These are phyloP conservation scores for Hemibagrus guttatus DNA, from an alignment of 2,797 vertebrate species.

Conservation along the genomic window DNA sequence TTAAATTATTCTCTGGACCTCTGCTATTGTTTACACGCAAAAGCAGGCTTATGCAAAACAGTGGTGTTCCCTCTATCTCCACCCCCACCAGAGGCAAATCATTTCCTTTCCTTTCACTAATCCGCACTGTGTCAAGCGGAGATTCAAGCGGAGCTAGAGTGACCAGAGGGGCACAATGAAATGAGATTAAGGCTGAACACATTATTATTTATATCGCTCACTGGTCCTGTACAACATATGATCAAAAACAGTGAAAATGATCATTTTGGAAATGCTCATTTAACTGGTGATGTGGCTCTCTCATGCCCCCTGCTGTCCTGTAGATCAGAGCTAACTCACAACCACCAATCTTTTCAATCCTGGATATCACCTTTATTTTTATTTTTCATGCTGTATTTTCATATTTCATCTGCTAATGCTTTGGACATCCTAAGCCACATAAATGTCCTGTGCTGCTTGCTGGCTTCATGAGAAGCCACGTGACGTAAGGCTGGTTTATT, in stretches of 20 bases:
- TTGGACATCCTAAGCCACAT: slow-evolving; percentile 58
- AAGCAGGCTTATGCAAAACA: slow-evolving; percentile 33
- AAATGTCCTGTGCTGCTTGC: not conserved
- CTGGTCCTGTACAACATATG: not conserved
- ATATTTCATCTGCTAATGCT: slow-evolving; percentile 72
- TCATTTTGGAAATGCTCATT: not conserved
- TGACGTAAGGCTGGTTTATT: not conserved
- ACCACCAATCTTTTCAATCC: not conserved
- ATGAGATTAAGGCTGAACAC: slow-evolving; percentile 22
- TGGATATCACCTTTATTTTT: not conserved
- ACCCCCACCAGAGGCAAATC: slow-evolving; percentile 33
- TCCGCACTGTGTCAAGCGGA: slow-evolving; percentile 40
- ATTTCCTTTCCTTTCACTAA: slow-evolving; percentile 44
- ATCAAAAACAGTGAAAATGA: not conserved
- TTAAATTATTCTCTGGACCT: slow-evolving; percentile 31
- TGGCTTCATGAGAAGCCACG: not conserved
- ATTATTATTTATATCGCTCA: slow-evolving; percentile 32
- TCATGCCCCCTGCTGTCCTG: slow-evolving; percentile 53
- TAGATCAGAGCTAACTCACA: not conserved
- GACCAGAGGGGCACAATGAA: slow-evolving; percentile 36
- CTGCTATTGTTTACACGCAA: slow-evolving; percentile 34
- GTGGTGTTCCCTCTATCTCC: slow-evolving; percentile 3
- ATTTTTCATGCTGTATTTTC: slow-evolving; percentile 43
- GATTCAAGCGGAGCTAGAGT: slow-evolving; percentile 31
- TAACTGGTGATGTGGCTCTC: slow-evolving; percentile 11